phyloP scores from a whole-genome alignment of 2,797 vertebrate genomes.

The Lepilemur ruficaudatus region DNA sequence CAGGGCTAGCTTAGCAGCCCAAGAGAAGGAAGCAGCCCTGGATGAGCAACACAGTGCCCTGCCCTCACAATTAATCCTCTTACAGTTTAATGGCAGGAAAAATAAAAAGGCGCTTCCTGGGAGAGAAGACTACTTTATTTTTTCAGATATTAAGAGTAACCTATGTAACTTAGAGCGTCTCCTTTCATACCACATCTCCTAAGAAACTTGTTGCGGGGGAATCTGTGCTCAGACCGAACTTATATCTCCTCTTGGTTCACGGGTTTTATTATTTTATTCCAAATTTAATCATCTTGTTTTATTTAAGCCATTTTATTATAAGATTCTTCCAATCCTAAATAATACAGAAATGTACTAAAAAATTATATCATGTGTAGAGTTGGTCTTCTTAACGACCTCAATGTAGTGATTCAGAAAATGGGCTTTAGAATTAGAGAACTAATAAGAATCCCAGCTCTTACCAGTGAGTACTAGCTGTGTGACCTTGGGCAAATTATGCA shows the following conservation, averaged over 20 bases:
- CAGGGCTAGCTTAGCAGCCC: background rate
- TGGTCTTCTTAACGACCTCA: background rate
- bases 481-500: background rate
- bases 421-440: background rate
- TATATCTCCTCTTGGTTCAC: background rate
- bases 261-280: background rate
- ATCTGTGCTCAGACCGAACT: background rate
- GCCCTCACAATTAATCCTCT: background rate
- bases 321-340: background rate
- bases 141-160: background rate
- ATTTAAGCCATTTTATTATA: conserved; percentile 6
- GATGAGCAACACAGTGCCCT: background rate
- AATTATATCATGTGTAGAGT: background rate
- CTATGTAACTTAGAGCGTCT: background rate
- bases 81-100: background rate
- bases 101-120: background rate
- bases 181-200: background rate
- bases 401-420: background rate
- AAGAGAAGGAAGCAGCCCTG: background rate
- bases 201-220: background rate
- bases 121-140: background rate
- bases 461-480: background rate
- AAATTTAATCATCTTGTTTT: conserved; percentile 3
- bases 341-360: conserved; percentile 13
- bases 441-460: background rate